phyloP scores from a whole-genome alignment of 2,113 vertebrate species.

The Eidolon helvum region DNA sequence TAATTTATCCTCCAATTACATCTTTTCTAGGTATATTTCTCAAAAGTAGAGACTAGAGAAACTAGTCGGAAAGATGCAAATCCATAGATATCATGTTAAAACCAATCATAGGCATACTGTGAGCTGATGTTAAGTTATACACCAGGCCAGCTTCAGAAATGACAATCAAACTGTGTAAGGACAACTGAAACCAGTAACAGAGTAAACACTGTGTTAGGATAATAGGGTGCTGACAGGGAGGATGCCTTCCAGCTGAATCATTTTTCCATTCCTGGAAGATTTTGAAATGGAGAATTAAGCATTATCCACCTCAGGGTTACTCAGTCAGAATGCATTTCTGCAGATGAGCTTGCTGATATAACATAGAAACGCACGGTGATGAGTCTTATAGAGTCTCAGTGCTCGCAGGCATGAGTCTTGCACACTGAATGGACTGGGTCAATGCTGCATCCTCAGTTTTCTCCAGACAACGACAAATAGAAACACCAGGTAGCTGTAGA shows the following conservation, averaged over 20 bases:
- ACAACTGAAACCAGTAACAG: constrained; percentile 74
- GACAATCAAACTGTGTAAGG: constrained; percentile 80
- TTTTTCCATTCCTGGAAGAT: constrained; percentile 80
- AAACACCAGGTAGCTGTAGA: constrained; percentile 66
- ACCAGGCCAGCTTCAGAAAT: constrained; percentile 63
- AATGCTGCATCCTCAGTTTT: constrained; percentile 57
- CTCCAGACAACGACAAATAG: constrained; percentile 70
- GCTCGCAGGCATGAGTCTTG: constrained; percentile 79
- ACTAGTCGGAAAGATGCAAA: constrained; percentile 35
- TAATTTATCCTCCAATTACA: neutral
- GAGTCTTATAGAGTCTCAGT: constrained; percentile 72
- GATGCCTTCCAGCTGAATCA: constrained; percentile 82
- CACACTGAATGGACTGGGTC: constrained; percentile 70
- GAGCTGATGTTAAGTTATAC: constrained; percentile 52
- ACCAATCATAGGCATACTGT: constrained; percentile 53
- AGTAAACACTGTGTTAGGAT: constrained; percentile 81
- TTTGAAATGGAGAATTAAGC: constrained; percentile 85
- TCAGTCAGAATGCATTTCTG: constrained; percentile 85
- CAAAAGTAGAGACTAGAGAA: neutral
- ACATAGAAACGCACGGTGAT: constrained; percentile 77
- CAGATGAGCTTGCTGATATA: constrained; percentile 83
- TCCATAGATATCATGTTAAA: constrained; percentile 56
- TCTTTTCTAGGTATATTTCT: constrained; percentile 23
- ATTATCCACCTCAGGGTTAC: constrained; percentile 84
- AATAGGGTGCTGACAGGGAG: constrained; percentile 80